phyloP scores from a whole-genome alignment of 2,113 vertebrate species.

The pig (Sus scrofa) region DNA sequence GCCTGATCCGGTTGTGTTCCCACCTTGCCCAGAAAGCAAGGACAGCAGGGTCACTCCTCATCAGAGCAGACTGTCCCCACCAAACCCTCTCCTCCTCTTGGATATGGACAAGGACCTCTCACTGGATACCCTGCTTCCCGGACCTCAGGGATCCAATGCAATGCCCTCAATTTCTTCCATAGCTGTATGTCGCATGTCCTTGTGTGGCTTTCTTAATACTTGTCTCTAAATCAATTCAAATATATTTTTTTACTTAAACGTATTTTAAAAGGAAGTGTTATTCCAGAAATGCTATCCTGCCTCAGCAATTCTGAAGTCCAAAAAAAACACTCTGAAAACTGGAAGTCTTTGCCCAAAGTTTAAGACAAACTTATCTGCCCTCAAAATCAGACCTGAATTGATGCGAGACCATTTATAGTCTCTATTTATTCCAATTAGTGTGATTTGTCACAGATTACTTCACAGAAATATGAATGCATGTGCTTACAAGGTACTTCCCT shows the following conservation, averaged over 20 bases:
- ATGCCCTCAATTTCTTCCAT: neutral
- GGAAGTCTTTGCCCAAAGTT: neutral
- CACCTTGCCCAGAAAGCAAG: neutral
- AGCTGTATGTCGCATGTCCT: neutral
- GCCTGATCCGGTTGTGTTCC: neutral
- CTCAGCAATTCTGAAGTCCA: neutral
- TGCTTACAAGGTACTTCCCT: neutral
- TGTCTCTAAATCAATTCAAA: neutral
- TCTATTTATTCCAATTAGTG: slow-evolving; percentile 58
- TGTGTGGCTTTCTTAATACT: neutral
- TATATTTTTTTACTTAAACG: neutral
- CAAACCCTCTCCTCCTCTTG: neutral
- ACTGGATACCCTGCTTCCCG: neutral
- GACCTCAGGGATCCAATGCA: neutral
- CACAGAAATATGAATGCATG: neutral
- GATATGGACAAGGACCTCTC: neutral
- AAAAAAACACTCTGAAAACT: neutral
- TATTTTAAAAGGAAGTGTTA: slow-evolving; percentile 19
- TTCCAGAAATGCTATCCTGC: neutral
- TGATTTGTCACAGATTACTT: slow-evolving; percentile 25
- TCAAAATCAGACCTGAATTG: slow-evolving; percentile 31
- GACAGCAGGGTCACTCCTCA: neutral
- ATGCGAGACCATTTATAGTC: neutral
- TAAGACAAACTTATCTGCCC: slow-evolving; percentile 39
- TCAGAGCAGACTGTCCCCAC: neutral